Evolutionary conservation across 2,888 invertebrate species (phyloP), one percentile per base, ranked within the genome.

Genomic region (Atherix ibis): DNA sequence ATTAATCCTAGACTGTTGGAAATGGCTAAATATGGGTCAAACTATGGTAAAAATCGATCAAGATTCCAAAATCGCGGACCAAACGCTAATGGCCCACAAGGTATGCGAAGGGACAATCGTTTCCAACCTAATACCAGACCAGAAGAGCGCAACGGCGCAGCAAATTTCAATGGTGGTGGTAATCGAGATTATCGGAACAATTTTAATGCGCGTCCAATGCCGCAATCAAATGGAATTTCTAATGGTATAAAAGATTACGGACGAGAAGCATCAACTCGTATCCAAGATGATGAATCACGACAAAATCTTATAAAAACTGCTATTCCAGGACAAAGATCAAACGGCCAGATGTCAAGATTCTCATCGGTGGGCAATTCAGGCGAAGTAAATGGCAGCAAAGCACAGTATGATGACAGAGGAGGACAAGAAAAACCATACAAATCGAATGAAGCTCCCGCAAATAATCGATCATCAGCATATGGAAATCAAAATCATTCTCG

Each of bases 1-100:
- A 81, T 94, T 40, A 91, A 91, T 59, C 91, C 91, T 0, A 83
- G 84, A 53, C 64, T 94, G 31, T 65, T 77, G 54, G 84, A 83
- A 50, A 65, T 85, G 58, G 76, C 80, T 6, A 52, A 54, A 16
- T 50, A 50, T 38, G 47, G 50, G 6, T 37, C 40, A 5, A 50
- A 52, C 29, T 54, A 49, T 27, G 39, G 40, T 27, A 56, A 54
- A 38, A 53, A 53, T 42, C 43, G 44, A 4, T 40, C 41, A 15
- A 40, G 46, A 19, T 37, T 40, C 31, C 42, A 45, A 28, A 43
- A 40, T 24, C 43, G 43, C 22, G 35, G 38, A 4, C 31, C 30
- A 15, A n/a, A n/a, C n/a, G n/a, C n/a, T n/a, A n/a, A n/a, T n/a
- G 40, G 40, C 31, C 22, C 40, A 4, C 41, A 42, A 24, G 43